A percentile compares a stretch with the other conserved stretches of the same genome.
These are phyloP conservation scores for Protobothrops mucrosquamatus DNA, from an alignment of 2,113 vertebrate genomes.

Conservation along the genomic window DNA sequence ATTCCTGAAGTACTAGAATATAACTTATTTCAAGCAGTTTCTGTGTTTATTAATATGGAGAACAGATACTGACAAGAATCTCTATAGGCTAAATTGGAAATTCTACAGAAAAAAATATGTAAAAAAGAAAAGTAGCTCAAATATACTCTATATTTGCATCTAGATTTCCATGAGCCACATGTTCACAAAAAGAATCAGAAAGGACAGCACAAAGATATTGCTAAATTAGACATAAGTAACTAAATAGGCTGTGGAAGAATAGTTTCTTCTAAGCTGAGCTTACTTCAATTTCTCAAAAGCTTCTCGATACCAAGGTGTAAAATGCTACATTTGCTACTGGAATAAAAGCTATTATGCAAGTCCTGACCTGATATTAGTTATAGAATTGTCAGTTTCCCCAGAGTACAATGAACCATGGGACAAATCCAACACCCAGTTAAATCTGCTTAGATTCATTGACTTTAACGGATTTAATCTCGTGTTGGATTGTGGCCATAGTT, in stretches of 20 bases:
- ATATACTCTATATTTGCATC: neutral
- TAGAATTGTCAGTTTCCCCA: neutral
- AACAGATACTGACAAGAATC: conserved; percentile 38
- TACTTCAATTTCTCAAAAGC: conserved; percentile 18
- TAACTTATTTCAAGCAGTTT: conserved; percentile 55
- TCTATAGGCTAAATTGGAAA: conserved; percentile 35
- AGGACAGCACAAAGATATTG: neutral
- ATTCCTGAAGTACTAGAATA: conserved; percentile 59
- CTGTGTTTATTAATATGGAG: conserved; percentile 53
- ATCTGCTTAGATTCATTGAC: neutral
- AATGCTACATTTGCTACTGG: neutral
- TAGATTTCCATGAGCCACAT: neutral
- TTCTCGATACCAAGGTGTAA: neutral
- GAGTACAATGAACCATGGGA: neutral
- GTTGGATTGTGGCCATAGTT: conserved; percentile 37
- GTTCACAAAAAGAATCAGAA: neutral
- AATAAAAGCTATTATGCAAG: neutral
- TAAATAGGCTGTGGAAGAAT: neutral
- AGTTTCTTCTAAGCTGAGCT: neutral
- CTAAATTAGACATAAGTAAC: neutral
- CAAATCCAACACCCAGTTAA: neutral
- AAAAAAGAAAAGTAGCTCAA: neutral
- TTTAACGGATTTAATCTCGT: conserved; percentile 34
- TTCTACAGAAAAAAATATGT: conserved; percentile 27
- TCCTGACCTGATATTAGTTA: neutral